Base-by-base conservation (phyloP, 2,888 invertebrate species). In the Sinohyriopsis cumingii region DNA sequence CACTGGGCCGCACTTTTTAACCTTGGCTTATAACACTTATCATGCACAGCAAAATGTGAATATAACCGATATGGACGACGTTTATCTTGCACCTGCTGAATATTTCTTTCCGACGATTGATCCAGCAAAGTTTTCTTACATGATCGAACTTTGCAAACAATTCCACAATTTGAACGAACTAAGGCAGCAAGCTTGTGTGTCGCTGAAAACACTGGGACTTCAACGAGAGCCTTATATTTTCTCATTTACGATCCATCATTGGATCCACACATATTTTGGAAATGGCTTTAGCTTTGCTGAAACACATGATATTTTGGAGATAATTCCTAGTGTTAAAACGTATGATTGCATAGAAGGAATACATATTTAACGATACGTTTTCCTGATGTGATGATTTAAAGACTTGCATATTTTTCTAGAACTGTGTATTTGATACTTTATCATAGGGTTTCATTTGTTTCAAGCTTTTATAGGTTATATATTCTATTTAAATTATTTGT, bases 1-100 rank as follows among this genome's bases (percentile, higher is more conserved):
- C 61, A 87, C 87, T 9, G 87, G 87, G 0, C 87, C 87, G 9
- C 85, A 86, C 67, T 86, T 81, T 70, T 68, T 85, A 7, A 84
- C 85, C 4, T 68, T 75, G 2, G 63, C 79, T 7, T 84, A 79
- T 33, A 72, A 76, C 55, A 72, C 83, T 54, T 86, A 84, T 70
- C 59, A 64, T 18, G 68, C 66, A 61, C 68, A 69, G 28, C 64
- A 71, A 60, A 54, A 64, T 5, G 22, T 59, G 2, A 57, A 73
- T 18, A 53, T 69, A 18, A 65, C 70, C 0, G 63, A 72, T 59
- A 61, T 71, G 15, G 68, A 78, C 19, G 74, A 74, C 5, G 77
- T 78, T 19, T 78, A 77, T 65, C 67, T 81, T n/a, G 75, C 79
- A 1, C 81, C 81, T 18, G 69, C 81, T 3, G 81, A 81, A 61